Percentiles rank a stretch among this genome's conserved stretches.
phyloP scores from a whole-genome alignment of 2,113 vertebrate genomes.

The Urocitellus parryii region DNA sequence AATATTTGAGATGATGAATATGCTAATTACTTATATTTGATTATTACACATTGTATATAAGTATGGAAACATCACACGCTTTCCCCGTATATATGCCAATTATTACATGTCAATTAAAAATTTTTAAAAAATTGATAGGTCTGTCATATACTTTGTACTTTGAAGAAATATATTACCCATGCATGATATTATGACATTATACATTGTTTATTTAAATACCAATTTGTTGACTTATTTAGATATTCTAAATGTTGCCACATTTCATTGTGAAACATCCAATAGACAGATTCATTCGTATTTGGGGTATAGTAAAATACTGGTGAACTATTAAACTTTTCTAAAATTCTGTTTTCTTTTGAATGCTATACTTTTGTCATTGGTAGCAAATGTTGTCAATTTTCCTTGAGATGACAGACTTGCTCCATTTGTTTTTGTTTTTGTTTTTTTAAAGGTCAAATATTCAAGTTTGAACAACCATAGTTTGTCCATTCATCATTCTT shows the following conservation, averaged over 20 bases:
- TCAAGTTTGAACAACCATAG: slow-evolving; percentile 13
- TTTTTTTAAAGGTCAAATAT: background rate
- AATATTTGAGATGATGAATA: background rate
- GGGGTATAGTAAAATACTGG: background rate
- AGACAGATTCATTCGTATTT: background rate
- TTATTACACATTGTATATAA: background rate
- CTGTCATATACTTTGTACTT: background rate
- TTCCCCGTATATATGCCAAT: background rate
- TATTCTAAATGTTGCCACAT: background rate
- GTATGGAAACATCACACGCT: background rate
- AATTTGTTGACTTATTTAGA: background rate
- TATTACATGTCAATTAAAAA: background rate
- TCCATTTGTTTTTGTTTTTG: background rate
- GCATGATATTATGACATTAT: background rate
- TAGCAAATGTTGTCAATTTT: background rate
- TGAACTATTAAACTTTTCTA: background rate
- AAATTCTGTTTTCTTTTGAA: slow-evolving; percentile 47
- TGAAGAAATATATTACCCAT: background rate
- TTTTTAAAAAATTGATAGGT: background rate
- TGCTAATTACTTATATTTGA: background rate
- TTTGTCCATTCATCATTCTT: slow-evolving; percentile 2
- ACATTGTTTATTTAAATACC: background rate
- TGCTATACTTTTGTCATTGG: background rate
- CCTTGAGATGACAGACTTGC: background rate
- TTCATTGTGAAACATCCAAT: background rate